These are phyloP conservation scores for Calcarius ornatus DNA, from an alignment of 2,113 vertebrate species.

Conservation along the genomic window DNA sequence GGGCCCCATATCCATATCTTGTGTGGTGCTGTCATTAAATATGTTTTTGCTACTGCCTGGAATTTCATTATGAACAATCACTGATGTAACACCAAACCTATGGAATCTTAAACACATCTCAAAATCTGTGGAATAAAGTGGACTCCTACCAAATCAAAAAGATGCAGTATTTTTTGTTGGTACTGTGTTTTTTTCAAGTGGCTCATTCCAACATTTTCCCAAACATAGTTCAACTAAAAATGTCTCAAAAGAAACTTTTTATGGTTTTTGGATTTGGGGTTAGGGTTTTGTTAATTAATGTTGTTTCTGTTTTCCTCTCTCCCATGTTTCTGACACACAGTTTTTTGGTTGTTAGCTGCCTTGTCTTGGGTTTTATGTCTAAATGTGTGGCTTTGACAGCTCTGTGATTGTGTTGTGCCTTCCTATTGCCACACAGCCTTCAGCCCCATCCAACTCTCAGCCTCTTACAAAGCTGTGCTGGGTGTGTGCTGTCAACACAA, in stretches of 20 bases:
- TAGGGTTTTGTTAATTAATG: not conserved
- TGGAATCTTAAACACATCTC: conserved; percentile 67
- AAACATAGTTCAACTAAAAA: conserved; percentile 54
- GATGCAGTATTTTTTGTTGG: not conserved
- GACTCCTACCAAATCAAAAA: conserved; percentile 49
- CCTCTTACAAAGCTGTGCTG: not conserved
- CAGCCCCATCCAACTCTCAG: not conserved
- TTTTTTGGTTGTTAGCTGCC: not conserved
- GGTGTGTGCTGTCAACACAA: not conserved
- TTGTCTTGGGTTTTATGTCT: not conserved
- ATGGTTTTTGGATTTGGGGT: not conserved
- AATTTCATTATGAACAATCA: conserved; percentile 71
- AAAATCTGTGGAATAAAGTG: conserved; percentile 55
- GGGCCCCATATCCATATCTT: not conserved
- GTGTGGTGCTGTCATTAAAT: not conserved
- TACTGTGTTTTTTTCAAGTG: not conserved
- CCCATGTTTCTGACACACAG: not conserved
- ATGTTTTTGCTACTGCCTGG: conserved; percentile 40
- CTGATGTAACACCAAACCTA: conserved; percentile 64
- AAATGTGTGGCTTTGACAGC: not conserved
- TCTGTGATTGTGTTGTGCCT: not conserved
- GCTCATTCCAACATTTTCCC: conserved; percentile 51
- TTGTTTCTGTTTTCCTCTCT: not conserved
- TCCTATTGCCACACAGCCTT: not conserved
- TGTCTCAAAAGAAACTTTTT: conserved; percentile 56